Evolutionary conservation across 2,113 vertebrate genomes (phyloP), one percentile per base, ranked within the genome.

Genomic region (Pygoscelis adeliae): DNA sequence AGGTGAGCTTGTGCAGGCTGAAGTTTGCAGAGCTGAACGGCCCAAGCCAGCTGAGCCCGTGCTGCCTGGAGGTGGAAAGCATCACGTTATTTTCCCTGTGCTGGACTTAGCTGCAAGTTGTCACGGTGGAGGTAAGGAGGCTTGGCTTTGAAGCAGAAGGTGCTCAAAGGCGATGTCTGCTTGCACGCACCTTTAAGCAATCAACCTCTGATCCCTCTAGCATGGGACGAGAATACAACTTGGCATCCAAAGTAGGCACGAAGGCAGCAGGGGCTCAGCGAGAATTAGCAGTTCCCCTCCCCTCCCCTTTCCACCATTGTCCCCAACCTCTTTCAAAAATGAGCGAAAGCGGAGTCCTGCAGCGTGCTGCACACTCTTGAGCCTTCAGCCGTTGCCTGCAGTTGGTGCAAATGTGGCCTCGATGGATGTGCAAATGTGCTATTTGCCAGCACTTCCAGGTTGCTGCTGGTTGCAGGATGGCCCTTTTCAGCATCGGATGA

Each of bases 311-410:
- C 61, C 61, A 20, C 26, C 38, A 9, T 13, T 7, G n/a, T 29
- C 49, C n/a, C 50, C 38, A 62, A 0, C 10, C 4, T 59, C 46
- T 82, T 49, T 38, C 42, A 69, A 65, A 80, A 77, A 42, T 3
- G 34, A 47, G 8, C 0, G 2, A 58, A 38, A 55, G 22, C 20
- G 6, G 42, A 36, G 34, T 49, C 34, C 14, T 36, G 55, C 50
- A 66, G 32, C 0, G 0, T 16, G 36, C 10, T 71, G 34, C n/a
- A 63, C 19, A 4, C 16, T 61, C 23, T 14, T 1, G 3, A 56
- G 46, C 36, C 25, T 66, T 46, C 52, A 36, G 2, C 55, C 3
- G 1, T 5, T 55, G 56, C 16, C 53, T 21, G 49, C 65, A 15
- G 29, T 7, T 13, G 12, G 50, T 55, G 65, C 25, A 21, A 70